Base-by-base conservation (phyloP, 2,888 invertebrate genomes). In the Aquatica leii region DNA sequence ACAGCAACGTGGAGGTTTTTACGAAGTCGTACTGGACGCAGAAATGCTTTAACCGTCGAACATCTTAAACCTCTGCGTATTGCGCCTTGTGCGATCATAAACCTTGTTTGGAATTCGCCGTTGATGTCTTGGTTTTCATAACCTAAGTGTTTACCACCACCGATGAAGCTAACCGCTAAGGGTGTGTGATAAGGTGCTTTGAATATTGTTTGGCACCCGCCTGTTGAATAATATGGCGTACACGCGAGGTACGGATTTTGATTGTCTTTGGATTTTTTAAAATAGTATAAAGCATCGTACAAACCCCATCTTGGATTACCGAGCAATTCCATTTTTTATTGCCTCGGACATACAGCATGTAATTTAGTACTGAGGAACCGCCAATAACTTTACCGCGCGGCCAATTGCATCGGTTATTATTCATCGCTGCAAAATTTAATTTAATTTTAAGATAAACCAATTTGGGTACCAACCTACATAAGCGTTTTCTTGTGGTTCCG, bases 181-280 rank as follows among this genome's bases (percentile, higher is more conserved):
- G 95, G 94, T 0, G 95, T 95, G 66, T 92, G 90, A 81, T 90
- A 95, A 0, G 95, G 93, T 0, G 94, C 91, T 82, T 95, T 95
- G 5, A 92, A 89, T 1, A 95, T 87, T 0, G 95, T 94, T 20
- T 95, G 80, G 74, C 91, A 93, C 0, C 94, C 94, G 0, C 94
- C 94, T 0, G 87, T 89, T 2, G 88, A 86, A 73, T 94, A 94
- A 72, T 93, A 94, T 0, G 88, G 89, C 0, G 93, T 94, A 60
- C 88, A 85, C 0, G 91, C 85, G 64, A 95, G 80, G 74, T 93
- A 95, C 0, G 94, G 94, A 78, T 93, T 96, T 72, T 89, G 87
- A 73, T 94, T 95, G 80, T 95, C 95, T 82, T 95, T 95, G 0
- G 94, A 94, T 78, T 95, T 95, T 77, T 93, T 94, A 80, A 95